Percentiles rank a stretch among this genome's conserved stretches.
These are phyloP conservation scores for Zoanthus gigantus DNA, from an alignment of 92 coral and sea anemone species.

Conservation along the genomic window DNA sequence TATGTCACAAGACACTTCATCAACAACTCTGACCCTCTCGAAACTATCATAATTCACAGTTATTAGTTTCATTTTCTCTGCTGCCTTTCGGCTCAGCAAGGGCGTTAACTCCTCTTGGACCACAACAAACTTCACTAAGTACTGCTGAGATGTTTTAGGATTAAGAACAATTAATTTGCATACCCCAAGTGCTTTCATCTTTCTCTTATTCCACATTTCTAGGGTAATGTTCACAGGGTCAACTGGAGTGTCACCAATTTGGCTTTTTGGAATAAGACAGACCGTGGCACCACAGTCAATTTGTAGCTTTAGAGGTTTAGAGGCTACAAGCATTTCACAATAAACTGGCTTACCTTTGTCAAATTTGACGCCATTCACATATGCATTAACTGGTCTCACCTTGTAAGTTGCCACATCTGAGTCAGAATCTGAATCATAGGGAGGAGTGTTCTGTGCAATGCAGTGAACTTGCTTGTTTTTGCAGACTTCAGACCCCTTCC, in stretches of 20 bases:
- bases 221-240: constrained; percentile 39
- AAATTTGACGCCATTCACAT: constrained; percentile 38
- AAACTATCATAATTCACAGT: constrained; percentile 56
- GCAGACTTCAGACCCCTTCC: constrained; percentile 29
- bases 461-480: constrained; percentile 32
- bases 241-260: constrained; percentile 33
- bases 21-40: constrained; percentile 48
- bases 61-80: not conserved
- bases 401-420: constrained; percentile 52
- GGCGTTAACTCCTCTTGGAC: constrained; percentile 49
- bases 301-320: no score
- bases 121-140: constrained; percentile 42
- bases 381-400: constrained; percentile 30
- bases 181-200: constrained; percentile 34
- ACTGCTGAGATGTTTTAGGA: constrained; percentile 42
- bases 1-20: constrained; percentile 3
- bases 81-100: not conserved
- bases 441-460: constrained; percentile 35
- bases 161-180: constrained; percentile 26
- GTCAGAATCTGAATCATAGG: constrained; percentile 30
- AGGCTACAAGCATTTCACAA: no score
- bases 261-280: constrained; percentile 28
- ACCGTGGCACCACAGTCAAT: not conserved
- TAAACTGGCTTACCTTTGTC: constrained; percentile 24
- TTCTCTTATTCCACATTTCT: constrained; percentile 43